Percentiles rank a stretch among this genome's conserved stretches.
phyloP scores from a whole-genome alignment of 2,888 invertebrate genomes.

The Cryptosula pallasiana region DNA sequence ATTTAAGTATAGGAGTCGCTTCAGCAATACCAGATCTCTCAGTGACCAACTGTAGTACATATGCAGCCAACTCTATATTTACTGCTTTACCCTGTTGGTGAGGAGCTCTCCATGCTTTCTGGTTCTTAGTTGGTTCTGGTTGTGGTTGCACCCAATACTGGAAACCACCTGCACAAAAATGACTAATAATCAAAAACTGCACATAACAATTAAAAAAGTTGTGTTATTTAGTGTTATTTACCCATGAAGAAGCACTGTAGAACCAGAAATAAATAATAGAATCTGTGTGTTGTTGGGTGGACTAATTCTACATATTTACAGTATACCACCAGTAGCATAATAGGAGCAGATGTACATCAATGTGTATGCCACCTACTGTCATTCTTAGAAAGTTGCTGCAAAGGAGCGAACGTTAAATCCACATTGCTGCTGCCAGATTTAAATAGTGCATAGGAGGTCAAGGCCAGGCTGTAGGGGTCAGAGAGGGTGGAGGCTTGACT shows the following conservation, averaged over 20 bases:
- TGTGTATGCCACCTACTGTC: constrained; percentile 35
- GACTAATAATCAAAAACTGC: no score
- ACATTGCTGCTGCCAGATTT: constrained; percentile 36
- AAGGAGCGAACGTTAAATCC: constrained; percentile 31
- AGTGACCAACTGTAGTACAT: constrained; percentile 46
- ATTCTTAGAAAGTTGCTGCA: constrained; percentile 35
- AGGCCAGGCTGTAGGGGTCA: constrained; percentile 43
- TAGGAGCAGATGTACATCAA: no score
- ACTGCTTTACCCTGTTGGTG: constrained; percentile 36
- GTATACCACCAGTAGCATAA: no score
- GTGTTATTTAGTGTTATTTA: no score
- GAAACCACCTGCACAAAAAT: constrained; percentile 41
- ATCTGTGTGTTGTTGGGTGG: no score
- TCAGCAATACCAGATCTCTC: constrained; percentile 30
- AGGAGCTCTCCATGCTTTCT: neutral
- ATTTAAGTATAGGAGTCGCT: constrained; percentile 44
- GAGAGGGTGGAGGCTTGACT: constrained; percentile 35
- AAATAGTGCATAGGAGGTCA: constrained; percentile 41
- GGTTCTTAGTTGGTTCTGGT: constrained; percentile 28
- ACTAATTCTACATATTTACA: no score
- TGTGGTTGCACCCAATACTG: constrained; percentile 41
- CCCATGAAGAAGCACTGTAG: no score
- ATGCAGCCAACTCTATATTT: constrained; percentile 50
- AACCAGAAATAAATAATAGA: no score
- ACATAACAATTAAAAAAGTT: no score